A percentile compares a stretch with the other conserved stretches of the same genome.
Conservation (phyloP, 1,140 invertebrate species). For the Drosophila kikkawai region DNA sequence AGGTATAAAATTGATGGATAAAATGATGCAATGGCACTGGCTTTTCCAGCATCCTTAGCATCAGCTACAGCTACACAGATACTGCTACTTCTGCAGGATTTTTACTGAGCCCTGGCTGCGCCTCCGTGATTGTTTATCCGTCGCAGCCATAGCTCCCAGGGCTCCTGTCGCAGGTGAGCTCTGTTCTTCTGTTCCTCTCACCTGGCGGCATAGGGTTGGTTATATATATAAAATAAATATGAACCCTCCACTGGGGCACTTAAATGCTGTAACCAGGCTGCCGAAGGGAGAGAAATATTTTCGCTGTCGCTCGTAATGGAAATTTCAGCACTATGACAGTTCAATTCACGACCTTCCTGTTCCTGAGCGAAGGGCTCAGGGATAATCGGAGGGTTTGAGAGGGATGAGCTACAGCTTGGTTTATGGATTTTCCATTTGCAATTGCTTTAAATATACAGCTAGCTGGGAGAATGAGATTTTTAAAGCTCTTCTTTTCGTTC, state of each 20-base stretch:
- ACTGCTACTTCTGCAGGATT: slow-evolving; percentile 13
- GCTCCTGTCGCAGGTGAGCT: slow-evolving; percentile 37
- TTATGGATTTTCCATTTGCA: slow-evolving; percentile 13
- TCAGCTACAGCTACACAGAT: slow-evolving; percentile 22
- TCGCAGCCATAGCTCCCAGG: slow-evolving; percentile 22
- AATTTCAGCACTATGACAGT: slow-evolving; percentile 54
- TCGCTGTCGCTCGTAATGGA: slow-evolving; percentile 16
- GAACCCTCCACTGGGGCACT: slow-evolving; percentile 19
- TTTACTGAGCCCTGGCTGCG: slow-evolving; percentile 22
- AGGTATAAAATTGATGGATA: slow-evolving; percentile 73
- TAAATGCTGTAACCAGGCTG: slow-evolving; percentile 16
- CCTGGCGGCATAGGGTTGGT: slow-evolving; percentile 1
- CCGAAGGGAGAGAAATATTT: slow-evolving; percentile 14
- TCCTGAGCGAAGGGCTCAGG: background rate
- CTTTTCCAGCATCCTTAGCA: slow-evolving; percentile 47
- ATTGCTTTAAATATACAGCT: background rate
- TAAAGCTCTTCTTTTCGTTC: background rate
- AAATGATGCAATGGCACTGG: slow-evolving; percentile 61
- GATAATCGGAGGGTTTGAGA: background rate
- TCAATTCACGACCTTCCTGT: slow-evolving; percentile 22
- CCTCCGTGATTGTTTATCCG: slow-evolving; percentile 33
- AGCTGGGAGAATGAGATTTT: background rate
- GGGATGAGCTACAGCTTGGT: slow-evolving; percentile 12
- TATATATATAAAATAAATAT: slow-evolving; percentile 63
- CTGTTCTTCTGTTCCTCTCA: slow-evolving; percentile 1